Base-by-base conservation (phyloP, 2,888 invertebrate species). In the Kuschelorhynchus macadamiae region DNA sequence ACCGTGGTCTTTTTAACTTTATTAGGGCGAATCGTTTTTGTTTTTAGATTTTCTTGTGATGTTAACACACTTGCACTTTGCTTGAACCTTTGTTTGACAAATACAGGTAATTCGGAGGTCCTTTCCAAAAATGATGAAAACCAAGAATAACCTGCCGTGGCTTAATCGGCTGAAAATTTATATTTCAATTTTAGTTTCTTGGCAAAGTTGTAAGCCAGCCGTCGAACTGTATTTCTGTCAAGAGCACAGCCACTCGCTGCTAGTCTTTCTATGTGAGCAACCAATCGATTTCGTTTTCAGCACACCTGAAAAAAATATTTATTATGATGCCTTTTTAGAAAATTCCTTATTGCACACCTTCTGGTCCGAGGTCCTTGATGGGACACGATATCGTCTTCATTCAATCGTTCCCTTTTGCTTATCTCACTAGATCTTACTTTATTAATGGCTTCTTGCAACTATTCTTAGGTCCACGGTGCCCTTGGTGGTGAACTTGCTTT, bases 111-210 rank as follows among this genome's bases (percentile, higher is more conserved):
- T 25, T 25, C 25, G 25, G 7, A 7, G 25, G 3, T 25, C 25
- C 25, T 25, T 25, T 25, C 25, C 25, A 25, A 25, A 25, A 25
- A 25, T 25, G 25, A 25, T 25, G 25, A 25, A 25, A 39, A 17
- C 12, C 25, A 56, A 46, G 47, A 56, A 56, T 33, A 63, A 36
- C 47, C 18, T 8, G 56, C 36, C 46, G 25, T 5, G 25, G 39
- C 20, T 2, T 32, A 32, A 60, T 60, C 41, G 30, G 33, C 17
- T 49, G 52, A 55, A 65, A 42, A 60, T 50, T 50, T 50, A 59
- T 65, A 42, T 53, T 62, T 62, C 20, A 62, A 41, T 62, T 62
- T 53, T 62, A 62, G 53, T 62, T 62, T 53, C 42, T 62, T 46
- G 21, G 57, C 57, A 46, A 57, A 57, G 57, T 47, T 60, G 60